Conservation (phyloP, 2,888 invertebrate genomes). For the Thera britannica region DNA sequence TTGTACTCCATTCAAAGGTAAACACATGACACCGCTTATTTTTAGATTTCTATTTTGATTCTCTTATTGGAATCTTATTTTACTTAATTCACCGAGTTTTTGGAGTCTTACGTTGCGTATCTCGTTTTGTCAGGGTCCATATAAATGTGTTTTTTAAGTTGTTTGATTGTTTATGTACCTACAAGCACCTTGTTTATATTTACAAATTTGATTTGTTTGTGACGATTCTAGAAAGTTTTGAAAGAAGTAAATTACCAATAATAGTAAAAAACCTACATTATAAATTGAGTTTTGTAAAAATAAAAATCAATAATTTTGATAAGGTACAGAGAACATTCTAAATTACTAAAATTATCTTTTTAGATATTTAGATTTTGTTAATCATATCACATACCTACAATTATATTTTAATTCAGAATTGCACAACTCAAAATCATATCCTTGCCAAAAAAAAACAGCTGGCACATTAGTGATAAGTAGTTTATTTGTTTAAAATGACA, state of each 20-base stretch:
- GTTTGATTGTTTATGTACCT: too few relatives aligned
- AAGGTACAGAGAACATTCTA: too few relatives aligned
- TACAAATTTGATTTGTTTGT: neutral
- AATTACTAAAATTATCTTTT: too few relatives aligned
- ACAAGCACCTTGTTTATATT: neutral
- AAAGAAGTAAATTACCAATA: neutral
- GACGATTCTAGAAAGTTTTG: neutral
- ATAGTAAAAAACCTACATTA: neutral
- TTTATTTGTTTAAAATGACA: neutral
- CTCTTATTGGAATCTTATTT: conserved; percentile 59
- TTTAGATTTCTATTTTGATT: conserved; percentile 51
- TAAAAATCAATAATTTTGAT: neutral
- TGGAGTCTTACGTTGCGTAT: conserved; percentile 12
- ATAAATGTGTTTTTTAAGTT: too few relatives aligned
- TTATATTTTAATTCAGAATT: neutral
- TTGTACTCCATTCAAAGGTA: conserved; percentile 59
- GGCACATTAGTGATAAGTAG: neutral
- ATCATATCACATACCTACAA: too few relatives aligned
- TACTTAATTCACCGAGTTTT: conserved; percentile 24
- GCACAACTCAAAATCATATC: conserved; percentile 6
- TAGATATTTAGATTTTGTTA: too few relatives aligned
- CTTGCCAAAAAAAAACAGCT: conserved; percentile 2
- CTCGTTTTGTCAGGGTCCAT: neutral
- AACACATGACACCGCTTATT: conserved; percentile 69
- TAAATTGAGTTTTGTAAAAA: neutral